These are phyloP conservation scores for Philereme vetulata DNA, from an alignment of 2,888 invertebrate genomes.

Conservation along the genomic window DNA sequence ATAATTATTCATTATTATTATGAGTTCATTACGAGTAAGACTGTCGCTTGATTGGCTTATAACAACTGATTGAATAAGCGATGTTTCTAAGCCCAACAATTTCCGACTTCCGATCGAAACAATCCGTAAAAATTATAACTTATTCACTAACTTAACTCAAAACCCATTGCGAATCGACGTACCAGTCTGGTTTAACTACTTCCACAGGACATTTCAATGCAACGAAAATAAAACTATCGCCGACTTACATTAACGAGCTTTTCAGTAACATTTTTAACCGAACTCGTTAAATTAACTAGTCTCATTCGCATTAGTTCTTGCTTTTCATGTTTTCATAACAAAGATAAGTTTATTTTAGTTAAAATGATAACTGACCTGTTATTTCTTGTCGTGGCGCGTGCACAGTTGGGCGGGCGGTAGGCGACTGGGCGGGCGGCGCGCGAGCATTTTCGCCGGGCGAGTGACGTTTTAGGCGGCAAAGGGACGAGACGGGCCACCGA, in stretches of 20 bases:
- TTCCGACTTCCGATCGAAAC: too few relatives aligned
- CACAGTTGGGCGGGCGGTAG: slow-evolving; percentile 75
- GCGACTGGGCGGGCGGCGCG: slow-evolving; percentile 78
- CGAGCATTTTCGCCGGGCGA: slow-evolving; percentile 41
- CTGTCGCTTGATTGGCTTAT: too few relatives aligned
- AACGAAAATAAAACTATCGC: slow-evolving; percentile 22
- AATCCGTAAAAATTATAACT: too few relatives aligned
- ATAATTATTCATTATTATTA: too few relatives aligned
- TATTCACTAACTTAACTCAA: slow-evolving; percentile 44
- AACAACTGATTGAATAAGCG: too few relatives aligned
- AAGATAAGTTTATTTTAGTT: slow-evolving; percentile 25
- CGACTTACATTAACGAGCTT: slow-evolving; percentile 1
- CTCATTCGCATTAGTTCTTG: slow-evolving; percentile 1
- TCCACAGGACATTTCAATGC: slow-evolving; percentile 44
- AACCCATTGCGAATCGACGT: slow-evolving; percentile 57
- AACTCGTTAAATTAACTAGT: neutral
- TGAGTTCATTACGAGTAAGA: too few relatives aligned
- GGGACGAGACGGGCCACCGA: slow-evolving; percentile 29
- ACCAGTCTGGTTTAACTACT: slow-evolving; percentile 65
- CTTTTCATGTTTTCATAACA: slow-evolving; percentile 23
- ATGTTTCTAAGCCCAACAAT: too few relatives aligned
- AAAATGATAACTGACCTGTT: slow-evolving; percentile 60
- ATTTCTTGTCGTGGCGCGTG: slow-evolving; percentile 53
- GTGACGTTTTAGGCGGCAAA: slow-evolving; percentile 34
- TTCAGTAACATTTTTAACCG: neutral